Percentiles rank a stretch among this genome's conserved stretches.
Conservation (phyloP, 2,888 invertebrate species). For the Silvanus unidentatus region DNA sequence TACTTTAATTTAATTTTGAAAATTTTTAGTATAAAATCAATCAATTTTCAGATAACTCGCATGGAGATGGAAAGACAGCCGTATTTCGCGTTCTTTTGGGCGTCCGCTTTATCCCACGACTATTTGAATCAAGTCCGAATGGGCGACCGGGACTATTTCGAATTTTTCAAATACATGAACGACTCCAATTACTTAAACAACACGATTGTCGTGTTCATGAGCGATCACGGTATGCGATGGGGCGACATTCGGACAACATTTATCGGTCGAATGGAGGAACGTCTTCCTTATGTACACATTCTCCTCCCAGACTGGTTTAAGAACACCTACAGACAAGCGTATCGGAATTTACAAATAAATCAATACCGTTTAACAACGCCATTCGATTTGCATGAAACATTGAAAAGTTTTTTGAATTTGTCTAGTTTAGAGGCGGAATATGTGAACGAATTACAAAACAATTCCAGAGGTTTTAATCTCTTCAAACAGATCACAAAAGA, state of each 20-base stretch:
- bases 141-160: slow-evolving; percentile 61
- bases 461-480: slow-evolving; percentile 52
- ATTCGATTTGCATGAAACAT: slow-evolving; percentile 76
- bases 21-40: no score
- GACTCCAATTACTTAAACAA: slow-evolving; percentile 54
- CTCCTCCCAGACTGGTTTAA: slow-evolving; percentile 68
- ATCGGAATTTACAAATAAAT: slow-evolving; percentile 61
- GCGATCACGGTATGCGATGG: slow-evolving; percentile 88
- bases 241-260: slow-evolving; percentile 77
- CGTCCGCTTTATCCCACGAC: slow-evolving; percentile 78
- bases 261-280: slow-evolving; percentile 82
- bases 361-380: slow-evolving; percentile 70
- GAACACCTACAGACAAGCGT: slow-evolving; percentile 55
- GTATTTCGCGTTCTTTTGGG: slow-evolving; percentile 82
- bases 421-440: slow-evolving; percentile 25
- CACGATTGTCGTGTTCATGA: slow-evolving; percentile 65
- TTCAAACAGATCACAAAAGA: slow-evolving; percentile 66
- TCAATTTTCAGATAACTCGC: neutral
- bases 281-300: slow-evolving; percentile 74
- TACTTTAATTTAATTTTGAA: no score
- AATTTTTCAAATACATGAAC: slow-evolving; percentile 54
- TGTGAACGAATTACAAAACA: neutral
- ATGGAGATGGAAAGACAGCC: slow-evolving; percentile 55
- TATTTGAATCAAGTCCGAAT: slow-evolving; percentile 70
- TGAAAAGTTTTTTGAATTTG: slow-evolving; percentile 57